Base-by-base conservation (phyloP, 1,140 invertebrate genomes). In the Monochamus saltuarius region DNA sequence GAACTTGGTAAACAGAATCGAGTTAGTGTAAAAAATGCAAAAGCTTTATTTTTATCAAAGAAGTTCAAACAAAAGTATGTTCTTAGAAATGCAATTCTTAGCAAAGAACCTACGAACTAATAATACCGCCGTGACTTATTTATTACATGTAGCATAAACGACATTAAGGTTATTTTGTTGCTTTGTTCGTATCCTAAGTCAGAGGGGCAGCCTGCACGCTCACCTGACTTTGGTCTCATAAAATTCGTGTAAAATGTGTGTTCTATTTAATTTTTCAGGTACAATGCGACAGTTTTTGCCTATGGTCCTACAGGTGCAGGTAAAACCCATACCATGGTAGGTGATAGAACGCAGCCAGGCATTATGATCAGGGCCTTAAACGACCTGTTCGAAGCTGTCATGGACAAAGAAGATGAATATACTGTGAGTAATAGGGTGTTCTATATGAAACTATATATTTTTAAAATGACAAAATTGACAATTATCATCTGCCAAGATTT, bases 251-350 rank as follows among this genome's bases (percentile, higher is more conserved):
- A 53, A 34, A 17, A 22, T 52, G 14, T 42, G 43, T 13, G 38
- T 60, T 61, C 13, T 47, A 3, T 29, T n/a, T 13, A 61, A 45
- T 16, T 16, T 69, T 64, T 11, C 40, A 76, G 75, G 13, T 97
- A 95, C 72, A 98, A 97, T 72, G 95, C 91, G 0, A 96, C 95
- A 0, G 93, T 98, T 0, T 98, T 98, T 78, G 95, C 95, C 1
- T 98, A 98, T 74, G 95, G 94, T n/a, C 90, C 94, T 0, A 97
- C 94, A 13, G 92, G 93, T 0, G 88, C 92, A 17, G 93, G 93
- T 9, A 97, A 96, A 79, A 96, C 94, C 0, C 86, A 93, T 73
- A 96, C 94, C 2, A 95, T 95, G 92, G 87, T 89, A 0, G 92
- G 92, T 0, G 85, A 83, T 35, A 74, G 84, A 40, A 76, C 84